Percentiles rank a stretch among this genome's conserved stretches.
These are phyloP conservation scores for Dorcus parallelipipedus DNA, from an alignment of 2,888 invertebrate species.

Conservation along the genomic window DNA sequence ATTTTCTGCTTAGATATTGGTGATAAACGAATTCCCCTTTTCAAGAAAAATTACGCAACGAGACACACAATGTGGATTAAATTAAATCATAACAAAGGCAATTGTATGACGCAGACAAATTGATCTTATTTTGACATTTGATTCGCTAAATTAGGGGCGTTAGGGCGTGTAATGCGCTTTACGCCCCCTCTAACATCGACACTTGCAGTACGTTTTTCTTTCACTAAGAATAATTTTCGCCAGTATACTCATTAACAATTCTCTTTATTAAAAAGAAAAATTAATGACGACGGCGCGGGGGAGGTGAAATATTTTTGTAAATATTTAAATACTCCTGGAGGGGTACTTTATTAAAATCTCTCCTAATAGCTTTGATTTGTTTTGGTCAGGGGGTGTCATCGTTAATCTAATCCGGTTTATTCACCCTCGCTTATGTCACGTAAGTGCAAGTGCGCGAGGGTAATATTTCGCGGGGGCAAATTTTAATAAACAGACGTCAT, in stretches of 20 bases:
- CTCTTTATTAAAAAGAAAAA: too few relatives aligned
- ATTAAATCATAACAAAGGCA: background rate
- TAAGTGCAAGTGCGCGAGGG: background rate
- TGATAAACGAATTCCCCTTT: background rate
- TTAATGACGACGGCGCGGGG: too few relatives aligned
- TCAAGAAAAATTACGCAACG: background rate
- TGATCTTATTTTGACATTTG: slow-evolving; percentile 11
- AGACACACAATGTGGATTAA: background rate
- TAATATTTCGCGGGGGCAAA: background rate
- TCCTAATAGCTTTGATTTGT: slow-evolving; percentile 22
- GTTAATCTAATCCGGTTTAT: slow-evolving; percentile 13
- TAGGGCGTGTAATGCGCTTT: slow-evolving; percentile 10
- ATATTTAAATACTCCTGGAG: too few relatives aligned
- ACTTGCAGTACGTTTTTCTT: too few relatives aligned
- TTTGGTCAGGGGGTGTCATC: slow-evolving; percentile 24
- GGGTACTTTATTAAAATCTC: too few relatives aligned
- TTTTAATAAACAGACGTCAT: slow-evolving; percentile 11
- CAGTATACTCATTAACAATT: too few relatives aligned
- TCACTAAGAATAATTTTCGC: too few relatives aligned
- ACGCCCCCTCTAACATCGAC: too few relatives aligned
- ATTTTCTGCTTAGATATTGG: too few relatives aligned
- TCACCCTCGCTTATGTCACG: background rate
- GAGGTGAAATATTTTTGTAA: too few relatives aligned
- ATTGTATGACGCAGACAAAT: slow-evolving; percentile 3
- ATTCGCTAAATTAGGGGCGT: slow-evolving; percentile 14